Base-by-base conservation (phyloP, 2,113 vertebrate genomes). In the Excalfactoria chinensis region DNA sequence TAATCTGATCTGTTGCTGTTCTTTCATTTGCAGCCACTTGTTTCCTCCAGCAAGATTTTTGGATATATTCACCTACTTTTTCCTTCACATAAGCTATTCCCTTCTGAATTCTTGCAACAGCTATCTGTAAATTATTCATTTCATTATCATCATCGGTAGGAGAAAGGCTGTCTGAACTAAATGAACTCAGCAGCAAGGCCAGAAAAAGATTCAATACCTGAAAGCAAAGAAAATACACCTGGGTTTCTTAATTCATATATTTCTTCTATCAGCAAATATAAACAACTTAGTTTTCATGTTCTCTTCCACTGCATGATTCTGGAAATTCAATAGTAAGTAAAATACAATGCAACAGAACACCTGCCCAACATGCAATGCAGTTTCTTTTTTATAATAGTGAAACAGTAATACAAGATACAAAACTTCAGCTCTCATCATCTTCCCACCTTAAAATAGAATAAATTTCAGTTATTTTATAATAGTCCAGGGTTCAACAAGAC, bases 201-300 rank as follows among this genome's bases (percentile, higher is more conserved):
- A 99, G 98, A 97, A 99, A 99, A 76, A 99, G 97, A 92, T 99
- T 99, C 97, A 99, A 94, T 62, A 99, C 98, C 99, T 99, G 55
- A 60, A 86, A 80, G 68, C 3, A 32, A 43, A 66, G 13, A 89
- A 16, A 71, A 44, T 4, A 83, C 22, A 86, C 34, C 5, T 78
- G 15, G 67, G 26, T 82, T 76, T 48, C 59, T 79, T 85, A 40
- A 76, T 77, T 56, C 44, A 62, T 11, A 14, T 46, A 21, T 25
- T 64, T 14, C 18, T 90, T 58, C n/a, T 14, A 10, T 46, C 46
- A 77, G 13, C 4, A 21, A 34, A 25, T 69, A 66, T 17, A 10
- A 86, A 49, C 14, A 64, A 53, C 18, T 43, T 10, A 43, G 62
- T 17, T 5, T 55, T 78, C 46, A 49, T 30, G 11, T 26, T 79